Conservation (phyloP, 2,797 vertebrate species). For the Mus minutoides region DNA sequence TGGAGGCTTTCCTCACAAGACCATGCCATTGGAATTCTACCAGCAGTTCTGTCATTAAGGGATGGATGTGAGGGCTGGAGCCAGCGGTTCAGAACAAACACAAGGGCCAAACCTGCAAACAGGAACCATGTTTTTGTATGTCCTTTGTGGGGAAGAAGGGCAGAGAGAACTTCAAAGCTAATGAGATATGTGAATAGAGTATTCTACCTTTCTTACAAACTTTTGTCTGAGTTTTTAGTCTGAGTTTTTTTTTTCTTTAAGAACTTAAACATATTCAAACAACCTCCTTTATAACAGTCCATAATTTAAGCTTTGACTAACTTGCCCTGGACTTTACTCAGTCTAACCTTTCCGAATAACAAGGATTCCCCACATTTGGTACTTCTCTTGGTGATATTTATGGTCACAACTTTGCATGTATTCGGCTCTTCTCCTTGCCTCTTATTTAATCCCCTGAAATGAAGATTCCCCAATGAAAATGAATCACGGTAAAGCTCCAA, state of each 20-base stretch:
- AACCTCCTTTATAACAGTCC: not conserved
- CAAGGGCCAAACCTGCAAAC: not conserved
- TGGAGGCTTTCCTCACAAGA: not conserved
- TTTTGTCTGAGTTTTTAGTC: not conserved
- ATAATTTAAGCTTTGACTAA: not conserved
- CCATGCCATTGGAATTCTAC: not conserved
- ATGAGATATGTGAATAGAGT: not conserved
- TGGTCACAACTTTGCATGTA: not conserved
- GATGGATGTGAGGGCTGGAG: not conserved
- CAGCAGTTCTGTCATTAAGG: not conserved
- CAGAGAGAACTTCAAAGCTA: not conserved
- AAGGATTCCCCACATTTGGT: not conserved
- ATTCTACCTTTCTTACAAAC: slow-evolving; percentile 19
- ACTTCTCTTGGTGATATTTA: not conserved
- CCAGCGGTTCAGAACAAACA: not conserved
- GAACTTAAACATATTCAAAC: slow-evolving; percentile 11
- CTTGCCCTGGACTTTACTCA: not conserved
- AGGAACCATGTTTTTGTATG: not conserved
- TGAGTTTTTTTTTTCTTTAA: slow-evolving; percentile 57
- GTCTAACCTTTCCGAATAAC: not conserved
- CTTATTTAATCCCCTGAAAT: slow-evolving; percentile 13
- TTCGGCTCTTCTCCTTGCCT: not conserved
- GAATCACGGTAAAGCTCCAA: not conserved
- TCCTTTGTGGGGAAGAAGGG: not conserved
- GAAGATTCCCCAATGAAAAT: not conserved